Evolutionary conservation across 2,888 invertebrate genomes (phyloP).

Genomic region (Silvanus unidentatus): DNA sequence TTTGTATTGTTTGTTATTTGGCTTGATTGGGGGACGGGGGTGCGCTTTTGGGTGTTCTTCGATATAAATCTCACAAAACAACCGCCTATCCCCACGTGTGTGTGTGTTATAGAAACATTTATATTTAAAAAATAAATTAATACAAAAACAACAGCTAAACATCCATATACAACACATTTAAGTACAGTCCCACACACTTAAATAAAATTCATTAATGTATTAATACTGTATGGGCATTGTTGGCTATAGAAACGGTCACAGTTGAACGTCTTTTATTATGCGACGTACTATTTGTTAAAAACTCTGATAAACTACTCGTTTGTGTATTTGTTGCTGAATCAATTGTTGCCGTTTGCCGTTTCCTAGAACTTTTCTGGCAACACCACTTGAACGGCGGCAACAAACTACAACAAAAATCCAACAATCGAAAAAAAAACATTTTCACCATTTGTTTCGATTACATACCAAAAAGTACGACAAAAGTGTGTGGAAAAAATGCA

Average conservation of each 20-base stretch:
- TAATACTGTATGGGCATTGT: slow-evolving; percentile 28
- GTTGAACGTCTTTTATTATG: slow-evolving; percentile 2
- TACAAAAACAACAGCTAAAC: too few species aligned
- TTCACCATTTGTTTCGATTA: neutral
- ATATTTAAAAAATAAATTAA: too few species aligned
- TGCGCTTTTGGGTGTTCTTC: too few species aligned
- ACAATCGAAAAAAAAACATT: neutral
- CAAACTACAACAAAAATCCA: slow-evolving; percentile 26
- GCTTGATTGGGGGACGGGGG: too few species aligned
- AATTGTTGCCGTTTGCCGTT: slow-evolving; percentile 23
- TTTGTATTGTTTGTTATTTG: too few species aligned
- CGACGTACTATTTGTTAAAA: slow-evolving; percentile 26
- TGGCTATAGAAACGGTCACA: slow-evolving; percentile 12
- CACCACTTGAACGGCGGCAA: slow-evolving; percentile 36
- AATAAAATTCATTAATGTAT: slow-evolving; percentile 14
- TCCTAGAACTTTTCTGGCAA: slow-evolving; percentile 12
- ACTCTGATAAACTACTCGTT: slow-evolving; percentile 41
- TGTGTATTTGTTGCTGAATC: slow-evolving; percentile 51
- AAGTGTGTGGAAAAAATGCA: slow-evolving; percentile 88
- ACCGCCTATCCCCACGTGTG: too few species aligned
- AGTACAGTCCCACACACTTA: too few species aligned
- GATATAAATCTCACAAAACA: too few species aligned
- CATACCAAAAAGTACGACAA: slow-evolving; percentile 76
- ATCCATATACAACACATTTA: too few species aligned
- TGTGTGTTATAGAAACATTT: too few species aligned